phyloP scores from a whole-genome alignment of 2,888 invertebrate species.

The Heterodera filipjevi region DNA sequence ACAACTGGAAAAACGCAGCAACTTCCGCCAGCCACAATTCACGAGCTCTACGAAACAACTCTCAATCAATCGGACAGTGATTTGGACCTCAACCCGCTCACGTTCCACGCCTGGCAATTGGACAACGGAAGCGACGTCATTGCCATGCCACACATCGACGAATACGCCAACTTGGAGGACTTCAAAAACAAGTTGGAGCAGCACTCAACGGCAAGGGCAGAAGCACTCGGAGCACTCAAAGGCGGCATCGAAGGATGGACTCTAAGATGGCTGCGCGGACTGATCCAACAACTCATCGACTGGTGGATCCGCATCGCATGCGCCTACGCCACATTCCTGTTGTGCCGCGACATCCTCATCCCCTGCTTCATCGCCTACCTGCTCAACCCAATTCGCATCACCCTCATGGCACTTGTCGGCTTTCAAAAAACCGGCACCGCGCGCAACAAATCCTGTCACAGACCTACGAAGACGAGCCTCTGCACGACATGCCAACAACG shows the following conservation, averaged over 20 bases:
- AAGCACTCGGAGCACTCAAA: background rate
- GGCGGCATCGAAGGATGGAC: constrained; percentile 2
- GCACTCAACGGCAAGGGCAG: background rate
- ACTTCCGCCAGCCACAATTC: background rate
- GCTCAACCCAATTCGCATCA: no score
- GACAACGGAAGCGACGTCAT: background rate
- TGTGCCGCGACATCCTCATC: no score
- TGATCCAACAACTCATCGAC: background rate
- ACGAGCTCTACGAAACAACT: background rate
- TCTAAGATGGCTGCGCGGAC: background rate
- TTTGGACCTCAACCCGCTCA: background rate
- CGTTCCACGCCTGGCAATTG: background rate
- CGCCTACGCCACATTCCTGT: no score
- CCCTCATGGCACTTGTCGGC: no score
- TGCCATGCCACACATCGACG: background rate
- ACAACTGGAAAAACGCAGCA: background rate
- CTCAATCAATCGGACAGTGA: background rate
- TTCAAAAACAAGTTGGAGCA: background rate
- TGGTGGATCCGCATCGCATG: constrained; percentile 9
- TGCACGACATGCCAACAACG: no score
- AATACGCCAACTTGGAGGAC: background rate
- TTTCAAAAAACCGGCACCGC: no score
- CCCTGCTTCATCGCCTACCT: no score
- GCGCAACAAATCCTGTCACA: no score
- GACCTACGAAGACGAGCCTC: no score